Conservation (phyloP, 2,888 invertebrate genomes). For the Silvanus unidentatus region DNA sequence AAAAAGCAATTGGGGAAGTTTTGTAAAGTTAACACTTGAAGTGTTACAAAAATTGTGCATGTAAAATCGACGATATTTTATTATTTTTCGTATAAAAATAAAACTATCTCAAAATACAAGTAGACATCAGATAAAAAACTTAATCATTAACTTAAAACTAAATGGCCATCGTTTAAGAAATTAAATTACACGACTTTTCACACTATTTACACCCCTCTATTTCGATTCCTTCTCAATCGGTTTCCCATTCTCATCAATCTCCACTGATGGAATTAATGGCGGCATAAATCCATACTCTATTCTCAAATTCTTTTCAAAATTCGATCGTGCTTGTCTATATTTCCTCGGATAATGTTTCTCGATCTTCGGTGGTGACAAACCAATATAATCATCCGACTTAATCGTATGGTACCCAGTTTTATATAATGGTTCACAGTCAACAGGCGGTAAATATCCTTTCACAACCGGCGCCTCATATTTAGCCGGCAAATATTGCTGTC, state of each 20-base stretch:
- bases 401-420: slow-evolving; percentile 19
- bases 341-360: slow-evolving; percentile 25
- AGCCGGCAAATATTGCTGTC: slow-evolving; percentile 26
- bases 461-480: slow-evolving; percentile 14
- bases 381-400: slow-evolving; percentile 44
- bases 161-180: too few relatives aligned
- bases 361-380: slow-evolving; percentile 49
- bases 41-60: too few relatives aligned
- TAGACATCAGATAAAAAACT: too few relatives aligned
- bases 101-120: too few relatives aligned
- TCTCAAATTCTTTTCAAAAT: slow-evolving; percentile 59
- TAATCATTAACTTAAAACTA: too few relatives aligned
- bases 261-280: slow-evolving; percentile 72
- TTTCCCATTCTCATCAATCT: slow-evolving; percentile 68
- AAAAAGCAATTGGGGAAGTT: too few relatives aligned
- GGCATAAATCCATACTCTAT: slow-evolving; percentile 81
- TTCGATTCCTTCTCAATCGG: slow-evolving; percentile 48
- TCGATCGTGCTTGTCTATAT: slow-evolving; percentile 42
- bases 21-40: too few relatives aligned
- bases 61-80: too few relatives aligned
- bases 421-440: slow-evolving; percentile 4
- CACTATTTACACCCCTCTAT: slow-evolving; percentile 7
- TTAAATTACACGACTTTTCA: neutral
- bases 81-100: too few relatives aligned
- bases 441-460: slow-evolving; percentile 19